Evolutionary conservation across 2,113 vertebrate genomes (phyloP).

Genomic region (Tragelaphus buxtoni): DNA sequence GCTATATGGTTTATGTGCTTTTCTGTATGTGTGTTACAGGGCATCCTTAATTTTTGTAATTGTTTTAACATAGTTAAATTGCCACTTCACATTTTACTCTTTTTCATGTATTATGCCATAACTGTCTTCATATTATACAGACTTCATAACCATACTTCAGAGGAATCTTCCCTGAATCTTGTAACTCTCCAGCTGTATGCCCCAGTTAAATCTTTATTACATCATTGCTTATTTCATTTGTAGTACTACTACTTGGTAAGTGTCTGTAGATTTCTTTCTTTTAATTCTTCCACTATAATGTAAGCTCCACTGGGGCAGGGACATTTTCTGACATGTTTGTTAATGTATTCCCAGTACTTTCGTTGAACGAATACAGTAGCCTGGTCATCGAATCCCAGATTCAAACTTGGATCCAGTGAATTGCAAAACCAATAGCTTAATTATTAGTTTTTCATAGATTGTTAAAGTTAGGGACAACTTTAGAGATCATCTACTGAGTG

Average conservation of each 20-base stretch:
- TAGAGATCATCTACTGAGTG: neutral
- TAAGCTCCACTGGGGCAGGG: neutral
- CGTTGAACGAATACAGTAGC: neutral
- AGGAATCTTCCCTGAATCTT: neutral
- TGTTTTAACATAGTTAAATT: neutral
- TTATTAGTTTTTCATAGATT: neutral
- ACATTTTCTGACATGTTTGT: neutral
- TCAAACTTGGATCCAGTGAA: neutral
- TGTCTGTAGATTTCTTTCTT: neutral
- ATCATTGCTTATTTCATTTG: neutral
- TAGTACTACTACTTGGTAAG: neutral
- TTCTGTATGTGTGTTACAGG: neutral
- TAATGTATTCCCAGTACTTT: neutral
- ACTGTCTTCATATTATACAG: neutral
- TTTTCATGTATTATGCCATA: neutral
- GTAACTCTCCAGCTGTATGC: neutral
- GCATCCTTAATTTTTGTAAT: neutral
- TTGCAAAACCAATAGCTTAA: neutral
- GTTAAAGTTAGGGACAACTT: neutral
- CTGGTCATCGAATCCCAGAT: neutral
- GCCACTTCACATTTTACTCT: neutral
- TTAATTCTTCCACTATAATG: neutral
- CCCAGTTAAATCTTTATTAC: neutral
- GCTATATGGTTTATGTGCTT: neutral
- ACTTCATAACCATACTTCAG: neutral